A percentile compares a stretch with the other conserved stretches of the same genome.
phyloP scores from a whole-genome alignment of 2,888 invertebrate species.

The Thelaira solivaga region DNA sequence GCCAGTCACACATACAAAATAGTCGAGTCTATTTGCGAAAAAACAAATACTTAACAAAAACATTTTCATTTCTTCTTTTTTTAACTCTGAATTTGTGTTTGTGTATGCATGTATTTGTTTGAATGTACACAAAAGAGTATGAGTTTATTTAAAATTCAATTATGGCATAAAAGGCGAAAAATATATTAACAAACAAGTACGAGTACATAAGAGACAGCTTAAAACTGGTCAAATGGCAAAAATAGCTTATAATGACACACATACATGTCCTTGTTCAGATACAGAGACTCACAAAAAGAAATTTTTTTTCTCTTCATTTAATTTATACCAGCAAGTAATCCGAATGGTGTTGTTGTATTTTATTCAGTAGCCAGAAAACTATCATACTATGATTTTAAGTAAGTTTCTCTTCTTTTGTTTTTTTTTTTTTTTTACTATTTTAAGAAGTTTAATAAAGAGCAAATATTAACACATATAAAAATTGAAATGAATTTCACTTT shows the following conservation, averaged over 20 bases:
- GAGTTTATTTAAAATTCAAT: conserved; percentile 77
- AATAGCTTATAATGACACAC: conserved; percentile 40
- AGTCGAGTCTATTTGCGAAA: too few species aligned
- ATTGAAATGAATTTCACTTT: conserved; percentile 32
- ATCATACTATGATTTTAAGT: too few species aligned
- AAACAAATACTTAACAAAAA: too few species aligned
- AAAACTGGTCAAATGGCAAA: conserved; percentile 57
- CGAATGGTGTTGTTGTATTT: too few species aligned
- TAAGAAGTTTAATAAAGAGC: not conserved
- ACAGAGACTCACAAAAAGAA: not conserved
- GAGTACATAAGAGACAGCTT: conserved; percentile 45
- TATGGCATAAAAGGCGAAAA: conserved; percentile 67
- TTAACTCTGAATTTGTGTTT: not conserved
- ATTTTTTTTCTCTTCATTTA: conserved; percentile 16
- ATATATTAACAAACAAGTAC: conserved; percentile 45
- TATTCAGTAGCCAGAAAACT: too few species aligned
- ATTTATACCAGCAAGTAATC: conserved; percentile 9
- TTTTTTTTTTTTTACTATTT: too few species aligned
- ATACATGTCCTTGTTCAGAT: conserved; percentile 7
- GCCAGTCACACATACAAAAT: too few species aligned
- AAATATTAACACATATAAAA: conserved; percentile 3
- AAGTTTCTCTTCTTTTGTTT: too few species aligned
- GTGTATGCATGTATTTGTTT: not conserved
- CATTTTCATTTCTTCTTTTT: too few species aligned
- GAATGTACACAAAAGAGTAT: conserved; percentile 7